A percentile compares a stretch with the other conserved stretches of the same genome.
These are phyloP conservation scores for Percopsis transmontana DNA, from an alignment of 2,113 vertebrate species.

Conservation along the genomic window DNA sequence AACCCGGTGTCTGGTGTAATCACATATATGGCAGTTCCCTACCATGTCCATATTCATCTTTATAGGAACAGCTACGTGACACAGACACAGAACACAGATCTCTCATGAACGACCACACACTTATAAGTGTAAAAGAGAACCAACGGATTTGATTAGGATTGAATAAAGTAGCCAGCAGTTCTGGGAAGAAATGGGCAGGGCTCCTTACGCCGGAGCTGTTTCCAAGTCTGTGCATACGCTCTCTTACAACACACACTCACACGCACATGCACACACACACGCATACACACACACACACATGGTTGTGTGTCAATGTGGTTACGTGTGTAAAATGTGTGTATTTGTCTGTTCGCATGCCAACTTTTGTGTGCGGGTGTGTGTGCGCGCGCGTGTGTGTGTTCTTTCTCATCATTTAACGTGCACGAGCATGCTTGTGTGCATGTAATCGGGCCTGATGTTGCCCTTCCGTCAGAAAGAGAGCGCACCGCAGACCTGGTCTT, in stretches of 20 bases:
- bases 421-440: constrained; percentile 10
- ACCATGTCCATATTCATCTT: no score
- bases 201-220: constrained; percentile 23
- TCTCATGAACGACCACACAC: not conserved
- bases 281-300: constrained; percentile 9
- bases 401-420: constrained; percentile 2
- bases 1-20: no score
- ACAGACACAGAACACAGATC: not conserved
- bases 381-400: constrained; percentile 11
- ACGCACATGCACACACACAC: not conserved
- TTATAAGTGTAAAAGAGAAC: constrained; percentile 2
- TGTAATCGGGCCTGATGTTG: constrained; percentile 38
- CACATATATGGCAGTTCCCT: no score
- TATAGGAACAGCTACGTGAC: no score
- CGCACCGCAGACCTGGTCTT: constrained; percentile 19
- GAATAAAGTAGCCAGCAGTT: constrained; percentile 45
- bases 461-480: constrained; percentile 28
- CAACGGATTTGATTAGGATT: constrained; percentile 37
- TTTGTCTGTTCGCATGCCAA: not conserved
- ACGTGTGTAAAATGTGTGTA: not conserved
- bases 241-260: not conserved
- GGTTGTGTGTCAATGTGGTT: not conserved
- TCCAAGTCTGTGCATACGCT: constrained; percentile 33
- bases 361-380: not conserved
- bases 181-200: constrained; percentile 52